phyloP scores from a whole-genome alignment of 2,888 invertebrate genomes.

The Zootermopsis nevadensis region DNA sequence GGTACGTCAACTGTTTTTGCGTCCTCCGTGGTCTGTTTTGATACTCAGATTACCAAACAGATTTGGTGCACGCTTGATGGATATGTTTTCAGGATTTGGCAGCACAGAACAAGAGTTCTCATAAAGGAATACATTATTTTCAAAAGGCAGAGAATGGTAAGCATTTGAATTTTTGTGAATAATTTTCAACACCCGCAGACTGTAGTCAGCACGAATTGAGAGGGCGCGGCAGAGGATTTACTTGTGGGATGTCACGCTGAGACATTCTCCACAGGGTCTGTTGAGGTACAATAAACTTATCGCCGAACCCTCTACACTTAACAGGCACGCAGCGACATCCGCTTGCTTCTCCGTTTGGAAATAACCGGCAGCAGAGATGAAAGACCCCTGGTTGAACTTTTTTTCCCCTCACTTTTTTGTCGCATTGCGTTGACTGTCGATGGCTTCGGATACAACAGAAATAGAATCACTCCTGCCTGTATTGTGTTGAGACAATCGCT shows the following conservation, averaged over 20 bases:
- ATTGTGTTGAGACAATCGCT: slow-evolving; percentile 1
- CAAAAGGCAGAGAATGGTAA: no score
- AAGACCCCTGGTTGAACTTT: slow-evolving; percentile 5
- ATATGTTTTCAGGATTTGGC: no score
- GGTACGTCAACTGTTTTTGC: no score
- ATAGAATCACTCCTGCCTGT: not conserved
- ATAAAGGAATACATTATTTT: no score
- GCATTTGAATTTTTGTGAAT: no score
- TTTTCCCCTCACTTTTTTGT: not conserved
- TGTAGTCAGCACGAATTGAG: no score
- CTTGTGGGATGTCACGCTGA: not conserved
- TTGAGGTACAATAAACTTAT: not conserved
- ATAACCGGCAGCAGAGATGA: slow-evolving; percentile 21
- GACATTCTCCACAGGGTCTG: not conserved
- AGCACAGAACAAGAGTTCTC: no score
- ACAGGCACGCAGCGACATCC: not conserved
- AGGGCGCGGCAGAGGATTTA: no score
- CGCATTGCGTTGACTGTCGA: slow-evolving; percentile 15
- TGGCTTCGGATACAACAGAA: not conserved
- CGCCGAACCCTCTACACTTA: not conserved
- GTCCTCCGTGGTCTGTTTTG: no score
- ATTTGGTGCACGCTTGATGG: no score
- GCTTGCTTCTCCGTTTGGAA: slow-evolving; percentile 9
- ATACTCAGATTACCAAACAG: no score
- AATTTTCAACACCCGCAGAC: no score